phyloP scores from a whole-genome alignment of 2,888 invertebrate species.

The Oscheius onirici region DNA sequence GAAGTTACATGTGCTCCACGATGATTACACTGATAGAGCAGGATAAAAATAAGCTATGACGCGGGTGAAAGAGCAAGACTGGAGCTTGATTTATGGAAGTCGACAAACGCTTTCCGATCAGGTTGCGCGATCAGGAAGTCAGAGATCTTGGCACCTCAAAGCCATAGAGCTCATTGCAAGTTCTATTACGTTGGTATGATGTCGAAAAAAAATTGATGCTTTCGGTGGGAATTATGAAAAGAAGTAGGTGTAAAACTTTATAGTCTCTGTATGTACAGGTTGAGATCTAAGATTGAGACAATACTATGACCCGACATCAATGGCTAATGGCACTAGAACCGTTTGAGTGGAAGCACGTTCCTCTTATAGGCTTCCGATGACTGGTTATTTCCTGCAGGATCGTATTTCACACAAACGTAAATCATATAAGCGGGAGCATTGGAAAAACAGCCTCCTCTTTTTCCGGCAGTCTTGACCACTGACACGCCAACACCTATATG shows the following conservation, averaged over 20 bases:
- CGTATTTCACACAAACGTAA: conserved; percentile 64
- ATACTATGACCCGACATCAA: no score
- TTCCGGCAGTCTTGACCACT: conserved; percentile 36
- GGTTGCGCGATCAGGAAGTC: conserved; percentile 14
- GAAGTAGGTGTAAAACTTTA: no score
- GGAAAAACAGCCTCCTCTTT: conserved; percentile 37
- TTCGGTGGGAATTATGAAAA: no score
- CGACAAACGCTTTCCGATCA: conserved; percentile 19
- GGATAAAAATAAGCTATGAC: conserved; percentile 25
- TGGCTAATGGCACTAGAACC: conserved; percentile 6
- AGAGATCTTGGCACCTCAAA: background rate
- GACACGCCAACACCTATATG: conserved; percentile 65
- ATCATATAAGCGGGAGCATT: conserved; percentile 38
- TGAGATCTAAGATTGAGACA: no score
- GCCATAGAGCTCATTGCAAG: no score
- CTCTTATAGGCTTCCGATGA: conserved; percentile 41
- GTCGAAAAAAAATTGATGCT: no score
- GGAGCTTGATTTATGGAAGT: conserved; percentile 18
- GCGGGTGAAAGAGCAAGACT: conserved; percentile 14
- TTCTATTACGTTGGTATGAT: no score
- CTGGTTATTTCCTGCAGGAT: conserved; percentile 63
- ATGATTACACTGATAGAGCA: conserved; percentile 20
- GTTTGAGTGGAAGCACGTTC: conserved; percentile 24
- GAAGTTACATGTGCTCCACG: conserved; percentile 24
- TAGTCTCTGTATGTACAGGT: no score